These are phyloP conservation scores for Aegithalos caudatus DNA, from an alignment of 2,113 vertebrate species.

Conservation along the genomic window DNA sequence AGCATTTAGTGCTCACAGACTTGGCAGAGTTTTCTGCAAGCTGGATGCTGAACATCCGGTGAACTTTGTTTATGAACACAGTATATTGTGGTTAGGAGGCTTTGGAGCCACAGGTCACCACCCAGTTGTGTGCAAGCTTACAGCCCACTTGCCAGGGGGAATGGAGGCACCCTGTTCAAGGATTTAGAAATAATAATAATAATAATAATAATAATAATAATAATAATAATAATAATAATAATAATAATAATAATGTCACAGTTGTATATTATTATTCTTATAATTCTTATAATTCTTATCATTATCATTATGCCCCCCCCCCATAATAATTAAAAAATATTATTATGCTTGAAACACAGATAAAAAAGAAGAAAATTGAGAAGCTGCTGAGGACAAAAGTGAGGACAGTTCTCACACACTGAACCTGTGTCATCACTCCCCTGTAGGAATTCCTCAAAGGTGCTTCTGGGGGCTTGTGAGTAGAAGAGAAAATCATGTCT, in stretches of 20 bases:
- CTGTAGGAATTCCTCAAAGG: neutral
- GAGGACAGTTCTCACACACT: neutral
- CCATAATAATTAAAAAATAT: too few species aligned
- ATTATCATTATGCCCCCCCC: too few species aligned
- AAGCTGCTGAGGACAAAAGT: neutral
- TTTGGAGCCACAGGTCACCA: neutral
- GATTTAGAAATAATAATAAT: neutral
- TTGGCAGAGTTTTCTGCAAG: constrained; percentile 7
- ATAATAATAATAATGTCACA: too few species aligned
- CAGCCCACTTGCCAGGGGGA: neutral
- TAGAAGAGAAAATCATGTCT: neutral
- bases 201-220: too few species aligned
- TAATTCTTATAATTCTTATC: too few species aligned
- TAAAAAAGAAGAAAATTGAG: neutral
- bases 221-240: too few species aligned
- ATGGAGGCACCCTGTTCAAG: neutral
- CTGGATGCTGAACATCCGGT: neutral
- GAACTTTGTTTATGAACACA: neutral
- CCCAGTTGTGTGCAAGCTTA: neutral
- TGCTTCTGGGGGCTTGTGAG: neutral
- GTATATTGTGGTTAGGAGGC: neutral
- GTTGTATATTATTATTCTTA: too few species aligned
- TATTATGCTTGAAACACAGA: neutral
- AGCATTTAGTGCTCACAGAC: neutral
- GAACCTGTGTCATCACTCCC: fast-evolving